Evolutionary conservation across 92 coral and sea anemone species (phyloP).

Genomic region (Epizoanthus fatuus): DNA sequence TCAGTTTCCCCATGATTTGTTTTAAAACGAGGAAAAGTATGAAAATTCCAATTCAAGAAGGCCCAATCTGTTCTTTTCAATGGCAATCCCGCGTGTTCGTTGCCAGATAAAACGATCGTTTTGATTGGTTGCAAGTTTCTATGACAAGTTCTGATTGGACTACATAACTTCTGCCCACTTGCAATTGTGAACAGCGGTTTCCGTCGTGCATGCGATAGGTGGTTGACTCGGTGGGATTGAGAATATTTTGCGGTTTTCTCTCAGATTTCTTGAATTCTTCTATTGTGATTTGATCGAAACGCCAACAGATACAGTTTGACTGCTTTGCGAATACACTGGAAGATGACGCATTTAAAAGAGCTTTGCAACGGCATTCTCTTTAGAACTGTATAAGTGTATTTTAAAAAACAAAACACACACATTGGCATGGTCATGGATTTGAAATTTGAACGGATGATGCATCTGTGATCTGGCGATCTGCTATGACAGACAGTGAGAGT

Average conservation of each 20-base stretch:
- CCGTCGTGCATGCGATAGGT: too few relatives aligned
- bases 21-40: neutral
- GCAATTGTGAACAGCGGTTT: slow-evolving; percentile 21
- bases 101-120: slow-evolving; percentile 15
- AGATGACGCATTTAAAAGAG: neutral
- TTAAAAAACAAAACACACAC: neutral
- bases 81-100: neutral
- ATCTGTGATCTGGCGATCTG: too few relatives aligned
- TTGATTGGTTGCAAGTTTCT: slow-evolving; percentile 54
- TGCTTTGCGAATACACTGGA: neutral
- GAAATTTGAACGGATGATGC: neutral
- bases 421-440: too few relatives aligned
- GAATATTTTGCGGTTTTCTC: neutral
- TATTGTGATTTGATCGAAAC: neutral
- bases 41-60: too few relatives aligned
- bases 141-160: slow-evolving; percentile 9
- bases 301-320: neutral
- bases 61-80: slow-evolving; percentile 15
- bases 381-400: neutral
- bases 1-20: slow-evolving; percentile 3
- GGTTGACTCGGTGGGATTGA: too few relatives aligned
- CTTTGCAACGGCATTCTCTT: neutral
- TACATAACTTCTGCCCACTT: neutral
- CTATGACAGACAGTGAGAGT: slow-evolving; percentile 69
- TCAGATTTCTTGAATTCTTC: too few relatives aligned